These are phyloP conservation scores for Chlorodrepanis virens DNA, from an alignment of 2,113 vertebrate genomes.

Conservation along the genomic window DNA sequence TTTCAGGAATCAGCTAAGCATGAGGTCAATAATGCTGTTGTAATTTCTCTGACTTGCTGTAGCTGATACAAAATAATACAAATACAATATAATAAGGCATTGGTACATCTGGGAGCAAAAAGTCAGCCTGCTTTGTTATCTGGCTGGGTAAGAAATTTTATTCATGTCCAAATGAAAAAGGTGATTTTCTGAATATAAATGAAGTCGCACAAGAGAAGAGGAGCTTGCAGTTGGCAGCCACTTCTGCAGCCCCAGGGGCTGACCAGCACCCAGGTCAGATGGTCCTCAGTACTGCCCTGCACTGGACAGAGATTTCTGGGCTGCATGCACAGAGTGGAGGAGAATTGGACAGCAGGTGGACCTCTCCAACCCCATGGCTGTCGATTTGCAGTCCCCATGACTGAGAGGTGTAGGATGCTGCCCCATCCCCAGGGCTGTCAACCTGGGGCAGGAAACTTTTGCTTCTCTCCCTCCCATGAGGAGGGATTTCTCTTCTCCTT, in stretches of 20 bases:
- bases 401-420: not conserved
- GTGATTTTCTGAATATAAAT: not conserved
- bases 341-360: not conserved
- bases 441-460: not conserved
- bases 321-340: fast-evolving
- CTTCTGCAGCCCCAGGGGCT: not conserved
- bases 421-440: not conserved
- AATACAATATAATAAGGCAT: not conserved
- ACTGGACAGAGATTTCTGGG: not conserved
- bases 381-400: not conserved
- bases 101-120: not conserved
- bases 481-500: not conserved
- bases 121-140: not conserved
- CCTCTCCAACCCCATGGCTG: not conserved
- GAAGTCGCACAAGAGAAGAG: not conserved
- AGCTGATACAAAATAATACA: not conserved
- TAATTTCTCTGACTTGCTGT: not conserved
- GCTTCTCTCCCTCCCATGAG: not conserved
- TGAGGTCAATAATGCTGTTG: not conserved
- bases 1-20: not conserved
- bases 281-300: not conserved
- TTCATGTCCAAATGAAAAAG: not conserved
- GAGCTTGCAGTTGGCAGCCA: not conserved
- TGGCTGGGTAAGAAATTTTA: not conserved
- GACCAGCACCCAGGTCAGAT: fast-evolving